These are phyloP conservation scores for Zaprionus taronus DNA, from an alignment of 1,140 invertebrate species.

Conservation along the genomic window DNA sequence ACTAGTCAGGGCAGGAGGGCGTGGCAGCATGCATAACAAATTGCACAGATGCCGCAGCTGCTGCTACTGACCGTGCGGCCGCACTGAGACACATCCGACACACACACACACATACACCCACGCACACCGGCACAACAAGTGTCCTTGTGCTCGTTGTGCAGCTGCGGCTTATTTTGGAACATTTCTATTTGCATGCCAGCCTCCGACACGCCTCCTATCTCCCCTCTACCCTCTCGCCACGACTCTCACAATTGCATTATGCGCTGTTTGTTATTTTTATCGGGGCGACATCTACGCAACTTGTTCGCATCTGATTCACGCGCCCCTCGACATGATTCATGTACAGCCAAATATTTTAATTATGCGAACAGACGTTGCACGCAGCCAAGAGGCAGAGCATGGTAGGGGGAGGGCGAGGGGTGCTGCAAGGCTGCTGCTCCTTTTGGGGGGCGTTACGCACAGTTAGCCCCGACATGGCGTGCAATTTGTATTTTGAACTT, in stretches of 20 bases:
- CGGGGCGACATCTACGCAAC: slow-evolving; percentile 56
- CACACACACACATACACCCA: background rate
- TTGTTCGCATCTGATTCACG: slow-evolving; percentile 44
- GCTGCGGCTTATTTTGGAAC: slow-evolving; percentile 65
- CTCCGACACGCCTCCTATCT: background rate
- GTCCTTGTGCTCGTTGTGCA: slow-evolving; percentile 69
- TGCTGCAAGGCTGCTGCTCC: slow-evolving; percentile 1
- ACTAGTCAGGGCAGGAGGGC: background rate
- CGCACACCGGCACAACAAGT: slow-evolving; percentile 61
- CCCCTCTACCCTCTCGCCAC: background rate
- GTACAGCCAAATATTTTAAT: slow-evolving; percentile 51
- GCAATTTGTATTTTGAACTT: slow-evolving; percentile 62
- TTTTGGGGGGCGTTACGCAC: slow-evolving; percentile 43
- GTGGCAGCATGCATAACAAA: slow-evolving; percentile 29
- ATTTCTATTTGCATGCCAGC: slow-evolving; percentile 69
- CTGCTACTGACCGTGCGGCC: slow-evolving; percentile 20
- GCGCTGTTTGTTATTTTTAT: slow-evolving; percentile 59
- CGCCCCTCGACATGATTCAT: slow-evolving; percentile 50
- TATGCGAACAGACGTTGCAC: slow-evolving; percentile 30
- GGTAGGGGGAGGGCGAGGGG: background rate
- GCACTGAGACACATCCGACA: slow-evolving; percentile 2
- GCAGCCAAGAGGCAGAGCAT: background rate
- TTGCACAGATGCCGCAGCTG: slow-evolving; percentile 35
- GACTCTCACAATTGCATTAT: slow-evolving; percentile 43
- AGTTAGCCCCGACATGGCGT: slow-evolving; percentile 46